Evolutionary conservation across 2,888 invertebrate genomes (phyloP).

Genomic region (Glyphotaelius pellucidus): DNA sequence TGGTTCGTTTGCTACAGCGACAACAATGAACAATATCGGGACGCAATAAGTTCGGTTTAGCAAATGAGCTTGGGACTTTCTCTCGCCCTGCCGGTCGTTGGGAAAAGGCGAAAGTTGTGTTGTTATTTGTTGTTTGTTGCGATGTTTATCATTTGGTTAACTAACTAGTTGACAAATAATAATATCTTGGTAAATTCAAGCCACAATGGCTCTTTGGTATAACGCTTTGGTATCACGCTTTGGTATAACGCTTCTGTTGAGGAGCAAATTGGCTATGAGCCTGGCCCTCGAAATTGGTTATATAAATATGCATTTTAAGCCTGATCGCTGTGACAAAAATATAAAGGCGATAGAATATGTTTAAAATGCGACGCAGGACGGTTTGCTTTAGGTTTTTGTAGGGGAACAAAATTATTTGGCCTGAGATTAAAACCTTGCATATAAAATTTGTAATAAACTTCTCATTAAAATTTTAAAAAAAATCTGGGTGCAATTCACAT

Average conservation of each 20-base stretch:
- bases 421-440: too few relatives aligned
- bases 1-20: conserved; percentile 28
- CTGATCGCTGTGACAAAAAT: too few relatives aligned
- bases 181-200: background rate
- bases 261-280: background rate
- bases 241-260: background rate
- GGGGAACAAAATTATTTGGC: too few relatives aligned
- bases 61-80: conserved; percentile 37
- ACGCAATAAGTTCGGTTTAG: conserved; percentile 21
- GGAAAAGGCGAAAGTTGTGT: conserved; percentile 37
- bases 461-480: too few relatives aligned
- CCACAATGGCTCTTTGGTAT: background rate
- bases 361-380: too few relatives aligned
- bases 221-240: background rate
- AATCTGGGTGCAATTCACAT: too few relatives aligned
- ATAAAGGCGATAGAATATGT: too few relatives aligned
- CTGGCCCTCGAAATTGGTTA: background rate
- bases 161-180: conserved; percentile 25
- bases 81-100: conserved; percentile 30
- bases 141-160: conserved; percentile 22
- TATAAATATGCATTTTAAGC: background rate
- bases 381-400: too few relatives aligned
- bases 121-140: background rate
- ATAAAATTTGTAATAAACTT: too few relatives aligned
- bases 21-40: conserved; percentile 33